These are phyloP conservation scores for Actias luna DNA, from an alignment of 2,888 invertebrate genomes.

Conservation along the genomic window DNA sequence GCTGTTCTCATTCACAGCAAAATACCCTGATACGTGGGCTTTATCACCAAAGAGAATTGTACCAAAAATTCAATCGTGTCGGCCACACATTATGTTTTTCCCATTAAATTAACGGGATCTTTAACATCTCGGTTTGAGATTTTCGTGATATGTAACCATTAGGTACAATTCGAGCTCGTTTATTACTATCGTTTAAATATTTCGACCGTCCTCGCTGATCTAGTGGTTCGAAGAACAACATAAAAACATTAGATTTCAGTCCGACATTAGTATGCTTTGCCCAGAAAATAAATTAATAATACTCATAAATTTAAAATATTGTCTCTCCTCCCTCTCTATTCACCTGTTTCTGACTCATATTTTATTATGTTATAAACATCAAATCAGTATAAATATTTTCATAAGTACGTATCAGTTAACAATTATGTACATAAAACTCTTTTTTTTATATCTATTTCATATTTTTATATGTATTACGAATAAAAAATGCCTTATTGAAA, in stretches of 20 bases:
- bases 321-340: too few species aligned
- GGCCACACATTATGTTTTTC: conserved; percentile 64
- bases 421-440: too few species aligned
- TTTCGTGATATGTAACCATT: conserved; percentile 66
- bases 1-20: conserved; percentile 24
- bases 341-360: too few species aligned
- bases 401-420: too few species aligned
- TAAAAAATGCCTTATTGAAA: too few species aligned
- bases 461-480: too few species aligned
- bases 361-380: too few species aligned
- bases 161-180: conserved; percentile 56
- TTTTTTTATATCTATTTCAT: too few species aligned
- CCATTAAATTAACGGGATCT: conserved; percentile 68
- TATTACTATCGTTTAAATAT: conserved; percentile 35
- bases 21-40: conserved; percentile 25
- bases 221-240: not conserved
- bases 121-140: conserved; percentile 31
- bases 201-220: not conserved
- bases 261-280: not conserved
- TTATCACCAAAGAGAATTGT: conserved; percentile 33
- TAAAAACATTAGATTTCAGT: not conserved
- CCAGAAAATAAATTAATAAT: too few species aligned
- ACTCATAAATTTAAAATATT: too few species aligned
- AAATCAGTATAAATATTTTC: too few species aligned
- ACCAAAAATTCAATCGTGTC: conserved; percentile 56